Base-by-base conservation (phyloP, 2,888 invertebrate genomes). In the Macrosiphum euphorbiae region DNA sequence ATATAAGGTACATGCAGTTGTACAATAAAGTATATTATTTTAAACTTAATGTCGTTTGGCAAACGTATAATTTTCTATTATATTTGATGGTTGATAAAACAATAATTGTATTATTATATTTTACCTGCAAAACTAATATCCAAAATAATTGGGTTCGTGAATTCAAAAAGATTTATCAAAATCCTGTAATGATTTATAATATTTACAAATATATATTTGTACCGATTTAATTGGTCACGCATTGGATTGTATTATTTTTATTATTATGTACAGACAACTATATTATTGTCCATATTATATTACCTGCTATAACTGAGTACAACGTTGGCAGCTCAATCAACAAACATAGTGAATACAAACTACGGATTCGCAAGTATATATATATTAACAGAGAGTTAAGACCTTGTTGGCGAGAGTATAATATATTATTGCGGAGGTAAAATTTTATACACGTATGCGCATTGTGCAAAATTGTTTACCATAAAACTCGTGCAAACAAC, bases 131-230 rank as follows among this genome's bases (percentile, higher is more conserved):
- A 47, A 90, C 13, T 20, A 55, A 41, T 24, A n/a, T 91, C 52
- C 28, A n/a, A 85, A 91, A 85, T 85, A 55, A 91, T 91, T 41
- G 84, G 20, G n/a, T 91, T 91, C 41, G 91, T 85, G 84, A 85
- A 55, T 55, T 41, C 28, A 44, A 41, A 50, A 52, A 84, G 26
- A 35, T 50, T 61, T n/a, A 41, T 55, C 28, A 89, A 89, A 61
- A 28, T 47, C 61, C 61, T 89, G 88, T 89, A 89, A 89, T 20
- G 58, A 26, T 58, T 58, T 58, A 58, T 58, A 47, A 61, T 61
- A 20, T 89, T 89, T 47, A 28, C 61, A 26, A 61, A 67, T 20
- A 20, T 55, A 28, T 47, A 20, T 28, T 50, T 47, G 3, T 50
- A 26, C 11, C 35, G 8, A 58, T 88, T 35, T 67, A 50, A 90